Evolutionary conservation across 2,797 vertebrate genomes (phyloP).

Genomic region (Furcifer pardalis): DNA sequence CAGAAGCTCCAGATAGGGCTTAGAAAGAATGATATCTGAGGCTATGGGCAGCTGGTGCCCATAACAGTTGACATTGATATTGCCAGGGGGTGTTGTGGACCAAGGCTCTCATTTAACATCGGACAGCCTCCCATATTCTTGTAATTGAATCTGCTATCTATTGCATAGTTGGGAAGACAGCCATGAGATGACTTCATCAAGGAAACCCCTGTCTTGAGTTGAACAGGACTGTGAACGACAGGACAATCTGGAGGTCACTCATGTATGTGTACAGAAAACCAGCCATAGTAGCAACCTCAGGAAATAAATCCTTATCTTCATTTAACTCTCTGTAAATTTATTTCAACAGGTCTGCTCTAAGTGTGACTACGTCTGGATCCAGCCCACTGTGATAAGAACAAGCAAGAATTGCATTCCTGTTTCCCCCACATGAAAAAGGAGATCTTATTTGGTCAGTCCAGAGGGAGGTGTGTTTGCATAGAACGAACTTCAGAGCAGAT

Average conservation of each 20-base stretch:
- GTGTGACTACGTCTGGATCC: not conserved
- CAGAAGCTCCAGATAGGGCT: no score
- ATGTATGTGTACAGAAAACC: not conserved
- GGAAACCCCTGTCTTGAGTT: no score
- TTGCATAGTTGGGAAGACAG: no score
- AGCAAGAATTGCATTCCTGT: not conserved
- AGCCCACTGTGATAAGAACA: not conserved
- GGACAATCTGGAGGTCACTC: no score
- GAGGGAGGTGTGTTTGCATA: not conserved
- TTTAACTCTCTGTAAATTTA: not conserved
- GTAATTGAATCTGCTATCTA: no score
- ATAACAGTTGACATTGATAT: no score
- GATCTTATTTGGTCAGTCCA: not conserved
- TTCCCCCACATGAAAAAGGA: not conserved
- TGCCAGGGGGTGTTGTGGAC: no score
- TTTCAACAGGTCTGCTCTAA: not conserved
- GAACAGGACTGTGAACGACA: no score
- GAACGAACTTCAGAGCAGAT: constrained; percentile 58
- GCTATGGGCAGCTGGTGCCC: no score
- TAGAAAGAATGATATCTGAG: no score
- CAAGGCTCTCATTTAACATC: no score
- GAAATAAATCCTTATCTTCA: not conserved
- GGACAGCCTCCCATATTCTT: no score
- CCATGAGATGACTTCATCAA: not conserved
- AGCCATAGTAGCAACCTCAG: not conserved